Evolutionary conservation across 2,113 vertebrate species (phyloP).

Genomic region (Mobula birostris): DNA sequence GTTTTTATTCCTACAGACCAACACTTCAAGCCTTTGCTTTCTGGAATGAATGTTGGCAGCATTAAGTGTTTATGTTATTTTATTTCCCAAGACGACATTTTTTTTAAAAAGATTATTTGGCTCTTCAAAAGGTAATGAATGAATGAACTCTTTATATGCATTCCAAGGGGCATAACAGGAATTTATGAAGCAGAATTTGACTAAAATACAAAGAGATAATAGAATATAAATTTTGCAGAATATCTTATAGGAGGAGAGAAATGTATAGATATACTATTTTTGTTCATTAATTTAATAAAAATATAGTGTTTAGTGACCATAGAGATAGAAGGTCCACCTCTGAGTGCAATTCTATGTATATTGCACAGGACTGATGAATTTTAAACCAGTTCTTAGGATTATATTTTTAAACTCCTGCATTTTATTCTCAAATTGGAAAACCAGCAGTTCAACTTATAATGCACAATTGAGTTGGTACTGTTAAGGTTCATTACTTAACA

Average conservation of each 20-base stretch:
- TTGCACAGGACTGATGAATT: not conserved
- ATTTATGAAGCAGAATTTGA: too few relatives aligned
- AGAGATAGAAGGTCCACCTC: not conserved
- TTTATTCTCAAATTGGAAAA: not conserved
- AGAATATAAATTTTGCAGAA: too few relatives aligned
- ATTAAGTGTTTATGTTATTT: not conserved
- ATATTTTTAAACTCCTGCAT: not conserved
- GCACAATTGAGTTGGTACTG: not conserved
- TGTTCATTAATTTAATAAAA: not conserved
- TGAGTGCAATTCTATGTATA: not conserved
- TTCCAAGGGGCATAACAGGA: too few relatives aligned
- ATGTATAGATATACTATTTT: not conserved
- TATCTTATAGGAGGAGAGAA: too few relatives aligned
- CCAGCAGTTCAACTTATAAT: not conserved
- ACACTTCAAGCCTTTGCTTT: not conserved
- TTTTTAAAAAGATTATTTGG: not conserved
- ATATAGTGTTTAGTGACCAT: not conserved
- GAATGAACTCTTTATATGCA: too few relatives aligned
- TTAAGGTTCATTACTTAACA: not conserved
- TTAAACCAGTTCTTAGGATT: not conserved
- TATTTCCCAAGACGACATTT: not conserved
- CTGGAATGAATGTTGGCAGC: not conserved
- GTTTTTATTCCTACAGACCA: not conserved
- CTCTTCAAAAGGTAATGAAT: not conserved
- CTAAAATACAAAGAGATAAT: too few relatives aligned